These are phyloP conservation scores for Seladonia tumulorum DNA, from an alignment of 2,888 invertebrate genomes.

Conservation along the genomic window DNA sequence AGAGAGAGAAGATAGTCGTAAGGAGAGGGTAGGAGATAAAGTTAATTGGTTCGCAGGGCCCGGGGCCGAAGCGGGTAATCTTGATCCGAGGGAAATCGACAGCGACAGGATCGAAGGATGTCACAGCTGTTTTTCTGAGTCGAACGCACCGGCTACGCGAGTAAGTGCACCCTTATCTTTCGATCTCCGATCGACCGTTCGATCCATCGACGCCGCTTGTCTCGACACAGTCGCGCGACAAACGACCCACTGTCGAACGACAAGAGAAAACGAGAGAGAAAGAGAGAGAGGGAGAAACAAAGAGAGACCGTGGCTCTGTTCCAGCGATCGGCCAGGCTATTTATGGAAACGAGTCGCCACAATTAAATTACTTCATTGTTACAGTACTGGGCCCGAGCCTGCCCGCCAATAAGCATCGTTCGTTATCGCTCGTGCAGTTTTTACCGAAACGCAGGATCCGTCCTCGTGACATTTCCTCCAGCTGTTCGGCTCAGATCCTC, in stretches of 20 bases:
- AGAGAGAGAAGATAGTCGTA: not conserved
- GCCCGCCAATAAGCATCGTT: slow-evolving; percentile 57
- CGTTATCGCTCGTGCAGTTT: slow-evolving; percentile 41
- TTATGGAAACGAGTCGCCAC: slow-evolving; percentile 61
- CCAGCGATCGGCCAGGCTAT: slow-evolving; percentile 50
- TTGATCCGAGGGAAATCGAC: slow-evolving; percentile 41
- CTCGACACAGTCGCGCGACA: not conserved
- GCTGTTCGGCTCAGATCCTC: slow-evolving; percentile 65
- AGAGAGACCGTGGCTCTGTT: not conserved
- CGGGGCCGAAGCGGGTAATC: slow-evolving; percentile 19
- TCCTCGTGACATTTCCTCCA: slow-evolving; percentile 69
- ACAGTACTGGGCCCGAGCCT: slow-evolving; percentile 30
- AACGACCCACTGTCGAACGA: not conserved
- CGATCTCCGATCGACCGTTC: slow-evolving; percentile 34
- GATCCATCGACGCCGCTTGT: slow-evolving; percentile 3
- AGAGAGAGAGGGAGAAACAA: not conserved
- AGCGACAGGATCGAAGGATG: slow-evolving; percentile 32
- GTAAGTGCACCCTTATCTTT: slow-evolving; percentile 22
- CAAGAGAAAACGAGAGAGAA: not conserved
- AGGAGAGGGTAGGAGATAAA: slow-evolving; percentile 9
- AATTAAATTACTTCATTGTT: slow-evolving; percentile 64
- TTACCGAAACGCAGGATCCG: not conserved
- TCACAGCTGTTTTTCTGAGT: slow-evolving; percentile 44
- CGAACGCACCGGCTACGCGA: slow-evolving; percentile 16
- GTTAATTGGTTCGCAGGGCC: slow-evolving; percentile 34